Percentiles rank a stretch among this genome's conserved stretches.
Evolutionary conservation across 64 coral and sea anemone species (phyloP).

Genomic region (Stylophora pistillata): DNA sequence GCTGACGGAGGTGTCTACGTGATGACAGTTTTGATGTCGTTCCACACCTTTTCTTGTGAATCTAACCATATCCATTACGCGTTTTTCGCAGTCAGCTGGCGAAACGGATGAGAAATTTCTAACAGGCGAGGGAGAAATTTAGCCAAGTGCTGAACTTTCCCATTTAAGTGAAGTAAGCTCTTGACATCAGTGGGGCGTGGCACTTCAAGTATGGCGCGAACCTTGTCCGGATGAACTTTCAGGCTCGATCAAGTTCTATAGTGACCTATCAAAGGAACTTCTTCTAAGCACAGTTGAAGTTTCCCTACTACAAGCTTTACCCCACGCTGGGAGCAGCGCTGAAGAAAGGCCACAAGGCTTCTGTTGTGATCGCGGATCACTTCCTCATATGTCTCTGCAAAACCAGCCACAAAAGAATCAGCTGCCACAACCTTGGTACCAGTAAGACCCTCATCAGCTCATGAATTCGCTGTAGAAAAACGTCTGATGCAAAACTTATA

Average conservation of each 20-base stretch:
- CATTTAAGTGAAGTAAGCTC: slow-evolving; percentile 8
- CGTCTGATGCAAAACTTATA: too few relatives aligned
- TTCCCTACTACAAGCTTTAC: background rate
- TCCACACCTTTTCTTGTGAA: background rate
- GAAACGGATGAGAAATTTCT: background rate
- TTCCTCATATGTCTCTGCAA: too few relatives aligned
- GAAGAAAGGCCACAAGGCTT: background rate
- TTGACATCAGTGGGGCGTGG: background rate
- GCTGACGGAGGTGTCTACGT: background rate
- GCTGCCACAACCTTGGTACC: too few relatives aligned
- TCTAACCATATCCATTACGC: background rate
- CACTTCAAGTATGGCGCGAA: background rate
- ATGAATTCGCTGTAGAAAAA: too few relatives aligned
- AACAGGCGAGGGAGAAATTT: background rate
- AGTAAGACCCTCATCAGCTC: too few relatives aligned
- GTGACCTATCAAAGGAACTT: slow-evolving; percentile 17
- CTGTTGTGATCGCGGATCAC: too few relatives aligned
- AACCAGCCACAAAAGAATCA: too few relatives aligned
- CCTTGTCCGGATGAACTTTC: background rate
- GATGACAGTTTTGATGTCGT: background rate
- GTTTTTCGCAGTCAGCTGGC: background rate
- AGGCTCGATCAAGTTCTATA: background rate
- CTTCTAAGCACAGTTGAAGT: background rate
- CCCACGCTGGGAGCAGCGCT: background rate
- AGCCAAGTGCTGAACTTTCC: slow-evolving; percentile 11